phyloP scores from a whole-genome alignment of 2,797 vertebrate species.

The Takifugu ocellatus region DNA sequence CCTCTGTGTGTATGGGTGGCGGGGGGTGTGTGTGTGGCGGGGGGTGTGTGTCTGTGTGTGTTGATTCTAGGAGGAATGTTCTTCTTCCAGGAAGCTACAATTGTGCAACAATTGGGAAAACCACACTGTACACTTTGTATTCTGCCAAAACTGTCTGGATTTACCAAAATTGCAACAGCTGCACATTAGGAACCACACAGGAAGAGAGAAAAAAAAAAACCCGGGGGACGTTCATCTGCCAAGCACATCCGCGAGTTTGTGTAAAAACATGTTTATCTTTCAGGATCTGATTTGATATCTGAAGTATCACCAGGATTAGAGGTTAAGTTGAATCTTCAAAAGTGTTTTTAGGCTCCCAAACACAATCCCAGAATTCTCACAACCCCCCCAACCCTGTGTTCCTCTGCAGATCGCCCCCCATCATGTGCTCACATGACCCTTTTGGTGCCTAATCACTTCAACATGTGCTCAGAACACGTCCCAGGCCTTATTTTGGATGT shows the following conservation, averaged over 20 bases:
- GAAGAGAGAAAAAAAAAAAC: too few relatives aligned
- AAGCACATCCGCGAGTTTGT: too few relatives aligned
- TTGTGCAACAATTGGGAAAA: conserved; percentile 40
- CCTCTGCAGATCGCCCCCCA: conserved; percentile 3
- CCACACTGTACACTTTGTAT: background rate
- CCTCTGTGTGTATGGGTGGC: conserved; percentile 3
- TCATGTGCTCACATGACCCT: conserved; percentile 9
- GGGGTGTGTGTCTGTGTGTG: background rate
- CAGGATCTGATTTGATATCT: background rate
- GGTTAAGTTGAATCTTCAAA: background rate
- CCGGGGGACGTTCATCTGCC: too few relatives aligned
- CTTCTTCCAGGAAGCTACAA: conserved; percentile 30
- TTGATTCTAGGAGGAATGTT: background rate
- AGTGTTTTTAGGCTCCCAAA: background rate
- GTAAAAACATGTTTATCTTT: too few relatives aligned
- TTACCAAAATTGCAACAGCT: conserved; percentile 12
- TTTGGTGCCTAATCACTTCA: conserved; percentile 27
- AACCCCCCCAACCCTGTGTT: conserved; percentile 4
- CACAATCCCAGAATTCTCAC: conserved; percentile 30
- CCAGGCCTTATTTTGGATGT: conserved; percentile 21
- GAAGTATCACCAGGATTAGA: background rate
- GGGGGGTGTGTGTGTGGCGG: background rate
- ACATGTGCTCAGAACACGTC: conserved; percentile 33
- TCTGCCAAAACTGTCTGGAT: conserved; percentile 2
- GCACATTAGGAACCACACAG: background rate